Conservation (phyloP, 2,797 vertebrate species). For the Neosalanx taihuensis region DNA sequence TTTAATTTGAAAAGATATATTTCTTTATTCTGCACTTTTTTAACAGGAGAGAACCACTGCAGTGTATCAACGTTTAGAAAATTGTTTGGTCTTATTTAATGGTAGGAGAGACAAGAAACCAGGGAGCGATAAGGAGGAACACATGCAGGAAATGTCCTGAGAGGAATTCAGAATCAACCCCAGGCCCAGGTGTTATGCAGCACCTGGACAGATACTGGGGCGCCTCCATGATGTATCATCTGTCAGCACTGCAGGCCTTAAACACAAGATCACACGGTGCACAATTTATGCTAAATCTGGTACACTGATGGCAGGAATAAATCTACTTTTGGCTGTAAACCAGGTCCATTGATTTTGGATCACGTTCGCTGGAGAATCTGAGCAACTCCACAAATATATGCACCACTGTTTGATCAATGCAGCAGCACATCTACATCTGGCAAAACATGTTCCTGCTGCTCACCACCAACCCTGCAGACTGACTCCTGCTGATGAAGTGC, state of each 20-base stretch:
- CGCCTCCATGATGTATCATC: not conserved
- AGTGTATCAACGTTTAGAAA: no score
- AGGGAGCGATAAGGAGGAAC: no score
- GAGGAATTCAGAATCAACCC: no score
- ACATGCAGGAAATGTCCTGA: no score
- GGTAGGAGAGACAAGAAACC: no score
- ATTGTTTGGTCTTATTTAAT: no score
- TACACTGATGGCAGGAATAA: not conserved
- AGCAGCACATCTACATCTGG: not conserved
- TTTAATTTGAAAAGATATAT: no score
- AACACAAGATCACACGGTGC: not conserved
- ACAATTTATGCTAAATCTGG: not conserved
- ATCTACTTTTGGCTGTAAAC: not conserved
- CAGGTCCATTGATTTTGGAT: slow-evolving; percentile 4
- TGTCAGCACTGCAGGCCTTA: not conserved
- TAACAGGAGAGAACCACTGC: no score
- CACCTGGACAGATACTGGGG: not conserved
- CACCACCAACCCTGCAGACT: not conserved
- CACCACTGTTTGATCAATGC: slow-evolving; percentile 3
- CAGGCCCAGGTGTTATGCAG: no score
- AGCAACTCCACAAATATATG: slow-evolving; percentile 15
- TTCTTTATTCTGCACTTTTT: no score
- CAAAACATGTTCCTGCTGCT: not conserved
- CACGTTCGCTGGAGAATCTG: slow-evolving; percentile 15
- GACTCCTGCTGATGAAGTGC: no score